Conservation (phyloP, 2,888 invertebrate genomes). For the Phasia obesa region DNA sequence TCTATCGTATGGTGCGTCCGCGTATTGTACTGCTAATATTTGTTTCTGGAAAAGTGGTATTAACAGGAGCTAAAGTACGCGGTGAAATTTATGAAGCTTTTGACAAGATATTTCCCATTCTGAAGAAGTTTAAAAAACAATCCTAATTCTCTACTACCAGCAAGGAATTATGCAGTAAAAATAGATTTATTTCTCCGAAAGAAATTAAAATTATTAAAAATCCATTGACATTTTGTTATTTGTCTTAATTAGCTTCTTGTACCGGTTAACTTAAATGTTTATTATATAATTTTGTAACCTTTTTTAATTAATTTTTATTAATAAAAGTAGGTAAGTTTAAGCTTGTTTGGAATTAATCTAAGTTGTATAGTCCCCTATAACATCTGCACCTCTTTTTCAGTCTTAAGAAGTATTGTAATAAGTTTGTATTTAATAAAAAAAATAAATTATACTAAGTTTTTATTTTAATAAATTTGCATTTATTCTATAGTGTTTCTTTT, state of each 20-base stretch:
- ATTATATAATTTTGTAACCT: conserved; percentile 25
- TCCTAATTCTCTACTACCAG: conserved; percentile 78
- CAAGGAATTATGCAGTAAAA: not conserved
- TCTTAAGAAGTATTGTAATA: conserved; percentile 19
- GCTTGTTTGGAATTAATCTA: conserved; percentile 25
- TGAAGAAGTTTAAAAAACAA: conserved; percentile 97
- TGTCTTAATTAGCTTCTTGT: not conserved
- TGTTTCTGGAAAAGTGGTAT: conserved; percentile 99
- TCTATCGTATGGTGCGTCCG: conserved; percentile 99
- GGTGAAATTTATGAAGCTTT: conserved; percentile 96
- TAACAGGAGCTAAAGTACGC: conserved; percentile 97
- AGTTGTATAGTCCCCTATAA: conserved; percentile 19
- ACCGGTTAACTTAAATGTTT: conserved; percentile 7
- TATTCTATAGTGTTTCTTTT: not conserved
- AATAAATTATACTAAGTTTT: not conserved
- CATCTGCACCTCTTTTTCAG: not conserved
- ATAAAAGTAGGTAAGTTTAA: conserved; percentile 19
- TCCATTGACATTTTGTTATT: not conserved
- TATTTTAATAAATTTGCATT: too few species aligned
- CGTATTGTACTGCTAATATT: conserved; percentile 98
- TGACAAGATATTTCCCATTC: conserved; percentile 97
- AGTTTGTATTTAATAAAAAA: conserved; percentile 4
- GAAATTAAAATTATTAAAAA: not conserved
- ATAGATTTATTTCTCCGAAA: conserved; percentile 16
- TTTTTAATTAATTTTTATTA: conserved; percentile 14